These are phyloP conservation scores for Nerophis lumbriciformis DNA, from an alignment of 2,113 vertebrate genomes.

Conservation along the genomic window DNA sequence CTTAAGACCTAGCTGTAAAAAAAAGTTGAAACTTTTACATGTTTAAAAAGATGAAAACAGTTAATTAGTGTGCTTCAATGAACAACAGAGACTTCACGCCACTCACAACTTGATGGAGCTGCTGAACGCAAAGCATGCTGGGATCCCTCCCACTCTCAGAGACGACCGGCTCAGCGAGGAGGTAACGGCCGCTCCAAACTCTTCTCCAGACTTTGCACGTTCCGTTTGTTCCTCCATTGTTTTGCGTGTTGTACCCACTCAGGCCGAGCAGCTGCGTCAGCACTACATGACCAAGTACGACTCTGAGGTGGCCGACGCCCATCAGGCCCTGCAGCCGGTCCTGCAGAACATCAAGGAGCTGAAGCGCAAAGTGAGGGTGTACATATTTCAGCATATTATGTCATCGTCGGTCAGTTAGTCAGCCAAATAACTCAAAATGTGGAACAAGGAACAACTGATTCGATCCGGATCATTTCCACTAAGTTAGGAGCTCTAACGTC, in stretches of 20 bases:
- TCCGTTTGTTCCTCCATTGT: neutral
- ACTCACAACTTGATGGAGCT: conserved; percentile 96
- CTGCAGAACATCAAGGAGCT: conserved; percentile 86
- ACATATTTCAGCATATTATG: conserved; percentile 3
- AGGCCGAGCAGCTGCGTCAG: conserved; percentile 89
- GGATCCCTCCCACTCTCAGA: conserved; percentile 90
- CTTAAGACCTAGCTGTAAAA: too few species aligned
- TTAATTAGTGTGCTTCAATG: neutral
- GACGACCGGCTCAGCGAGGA: conserved; percentile 90
- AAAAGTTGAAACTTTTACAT: neutral
- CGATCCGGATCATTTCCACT: too few species aligned
- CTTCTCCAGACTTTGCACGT: neutral
- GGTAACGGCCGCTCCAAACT: conserved; percentile 59
- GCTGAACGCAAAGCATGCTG: conserved; percentile 83
- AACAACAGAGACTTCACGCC: conserved; percentile 88
- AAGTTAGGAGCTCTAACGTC: too few species aligned
- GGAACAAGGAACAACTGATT: too few species aligned
- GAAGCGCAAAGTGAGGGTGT: conserved; percentile 81
- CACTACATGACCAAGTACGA: conserved; percentile 98
- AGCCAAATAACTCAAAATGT: too few species aligned
- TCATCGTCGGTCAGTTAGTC: too few species aligned
- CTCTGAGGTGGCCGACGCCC: conserved; percentile 88
- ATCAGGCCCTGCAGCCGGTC: conserved; percentile 86
- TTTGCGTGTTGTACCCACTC: neutral
- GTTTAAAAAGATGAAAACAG: neutral